phyloP scores from a whole-genome alignment of 1,140 invertebrate genomes.

The Drusus annulatus region DNA sequence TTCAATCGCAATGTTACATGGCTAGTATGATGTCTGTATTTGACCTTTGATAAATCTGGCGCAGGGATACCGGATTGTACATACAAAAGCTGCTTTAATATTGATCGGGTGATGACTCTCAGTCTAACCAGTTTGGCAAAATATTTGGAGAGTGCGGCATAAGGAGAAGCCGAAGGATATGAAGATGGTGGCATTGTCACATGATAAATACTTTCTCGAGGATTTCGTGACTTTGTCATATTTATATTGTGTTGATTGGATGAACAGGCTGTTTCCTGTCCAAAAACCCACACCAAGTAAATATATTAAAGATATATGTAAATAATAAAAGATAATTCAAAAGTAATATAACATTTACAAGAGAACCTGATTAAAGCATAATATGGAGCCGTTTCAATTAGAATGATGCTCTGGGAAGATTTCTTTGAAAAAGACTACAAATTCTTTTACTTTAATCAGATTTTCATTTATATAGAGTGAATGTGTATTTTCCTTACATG shows the following conservation, averaged over 20 bases:
- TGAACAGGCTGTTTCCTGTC: constrained; percentile 45
- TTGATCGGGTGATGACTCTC: constrained; percentile 78
- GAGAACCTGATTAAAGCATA: constrained; percentile 9
- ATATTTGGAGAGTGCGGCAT: constrained; percentile 80
- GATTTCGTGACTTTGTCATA: constrained; percentile 47
- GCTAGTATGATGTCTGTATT: constrained; percentile 72
- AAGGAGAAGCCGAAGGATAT: constrained; percentile 79
- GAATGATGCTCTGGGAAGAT: no score
- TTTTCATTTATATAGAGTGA: neutral
- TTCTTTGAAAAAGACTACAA: no score
- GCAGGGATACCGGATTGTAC: constrained; percentile 71
- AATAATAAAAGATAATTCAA: constrained; percentile 11
- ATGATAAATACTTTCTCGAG: constrained; percentile 69
- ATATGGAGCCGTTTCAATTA: neutral
- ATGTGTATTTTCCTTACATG: constrained; percentile 63
- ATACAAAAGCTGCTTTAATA: constrained; percentile 83
- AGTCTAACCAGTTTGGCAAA: constrained; percentile 82
- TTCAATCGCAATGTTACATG: constrained; percentile 71
- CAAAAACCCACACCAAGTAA: constrained; percentile 46
- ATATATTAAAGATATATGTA: constrained; percentile 29
- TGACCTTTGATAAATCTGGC: constrained; percentile 70
- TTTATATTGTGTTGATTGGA: constrained; percentile 59
- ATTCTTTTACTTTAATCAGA: neutral
- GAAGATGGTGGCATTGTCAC: constrained; percentile 75
- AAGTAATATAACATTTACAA: neutral